These are phyloP conservation scores for Notothenia rossii DNA, from an alignment of 2,113 vertebrate species.

Conservation along the genomic window DNA sequence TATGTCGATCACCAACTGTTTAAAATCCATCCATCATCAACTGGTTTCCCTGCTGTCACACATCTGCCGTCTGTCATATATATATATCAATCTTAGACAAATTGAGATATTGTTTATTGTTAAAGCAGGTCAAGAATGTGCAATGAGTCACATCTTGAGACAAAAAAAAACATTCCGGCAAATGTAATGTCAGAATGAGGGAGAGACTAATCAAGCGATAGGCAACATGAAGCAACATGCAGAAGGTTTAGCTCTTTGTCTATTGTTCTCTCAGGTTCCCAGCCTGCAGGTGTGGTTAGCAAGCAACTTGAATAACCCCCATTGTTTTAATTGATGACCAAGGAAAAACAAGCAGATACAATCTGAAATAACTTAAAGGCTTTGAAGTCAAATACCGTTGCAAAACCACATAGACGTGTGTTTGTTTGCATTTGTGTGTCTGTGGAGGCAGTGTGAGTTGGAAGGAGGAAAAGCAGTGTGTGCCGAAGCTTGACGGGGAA, in stretches of 20 bases:
- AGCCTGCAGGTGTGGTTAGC: slow-evolving; percentile 48
- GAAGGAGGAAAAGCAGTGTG: slow-evolving; percentile 22
- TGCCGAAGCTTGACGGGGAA: slow-evolving; percentile 33
- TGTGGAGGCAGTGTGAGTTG: not conserved
- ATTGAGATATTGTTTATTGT: slow-evolving; percentile 39
- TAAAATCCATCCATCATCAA: slow-evolving; percentile 2
- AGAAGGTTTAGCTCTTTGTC: slow-evolving; percentile 54
- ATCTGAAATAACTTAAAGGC: not conserved
- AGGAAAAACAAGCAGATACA: slow-evolving; percentile 10
- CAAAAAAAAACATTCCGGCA: slow-evolving; percentile 38
- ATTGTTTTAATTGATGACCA: slow-evolving; percentile 37
- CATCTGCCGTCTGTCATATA: slow-evolving; percentile 2
- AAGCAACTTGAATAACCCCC: slow-evolving; percentile 30
- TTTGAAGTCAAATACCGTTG: slow-evolving; percentile 1
- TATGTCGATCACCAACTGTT: slow-evolving; percentile 11
- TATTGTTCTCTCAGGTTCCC: slow-evolving; percentile 59
- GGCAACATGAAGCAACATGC: slow-evolving; percentile 26
- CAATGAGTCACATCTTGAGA: slow-evolving; percentile 45
- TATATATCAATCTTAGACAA: slow-evolving; percentile 12
- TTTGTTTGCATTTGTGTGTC: slow-evolving; percentile 3
- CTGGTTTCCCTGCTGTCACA: slow-evolving; percentile 28
- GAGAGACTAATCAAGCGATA: slow-evolving; percentile 6
- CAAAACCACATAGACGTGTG: not conserved
- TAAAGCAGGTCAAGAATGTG: slow-evolving; percentile 11
- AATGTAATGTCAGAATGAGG: slow-evolving; percentile 19